These are phyloP conservation scores for Malacoctenus gilli DNA, from an alignment of 2,797 vertebrate species.

Conservation along the genomic window DNA sequence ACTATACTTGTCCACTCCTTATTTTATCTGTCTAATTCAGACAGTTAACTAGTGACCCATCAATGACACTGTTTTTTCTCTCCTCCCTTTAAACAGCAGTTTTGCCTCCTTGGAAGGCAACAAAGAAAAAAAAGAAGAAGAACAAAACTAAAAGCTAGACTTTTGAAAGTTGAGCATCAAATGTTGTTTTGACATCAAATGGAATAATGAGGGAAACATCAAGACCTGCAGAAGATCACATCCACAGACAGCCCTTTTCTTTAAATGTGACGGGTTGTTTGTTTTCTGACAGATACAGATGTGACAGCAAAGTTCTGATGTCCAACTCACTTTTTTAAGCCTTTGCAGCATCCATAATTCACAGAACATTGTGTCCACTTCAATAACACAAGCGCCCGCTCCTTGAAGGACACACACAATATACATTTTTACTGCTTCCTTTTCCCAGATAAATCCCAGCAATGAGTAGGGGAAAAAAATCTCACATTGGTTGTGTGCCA, in stretches of 20 bases:
- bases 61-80: conserved; percentile 32
- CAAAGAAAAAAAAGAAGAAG: conserved; percentile 35
- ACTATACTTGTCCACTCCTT: conserved; percentile 61
- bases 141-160: conserved; percentile 24
- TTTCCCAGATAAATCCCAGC: conserved; percentile 49
- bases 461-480: conserved; percentile 30
- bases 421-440: conserved; percentile 47
- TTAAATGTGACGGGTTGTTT: conserved; percentile 55
- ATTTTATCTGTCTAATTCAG: conserved; percentile 62
- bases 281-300: conserved; percentile 44
- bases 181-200: conserved; percentile 65
- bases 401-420: conserved; percentile 57
- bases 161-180: conserved; percentile 63
- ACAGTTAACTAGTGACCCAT: conserved; percentile 63
- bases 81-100: conserved; percentile 24
- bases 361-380: conserved; percentile 53
- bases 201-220: conserved; percentile 61
- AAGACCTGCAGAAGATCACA: conserved; percentile 50
- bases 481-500: conserved; percentile 36
- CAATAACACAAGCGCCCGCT: conserved; percentile 36
- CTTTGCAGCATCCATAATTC: conserved; percentile 45
- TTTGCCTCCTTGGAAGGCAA: conserved; percentile 41
- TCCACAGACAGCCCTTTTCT: conserved; percentile 29
- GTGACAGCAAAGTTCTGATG: conserved; percentile 38
- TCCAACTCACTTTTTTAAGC: conserved; percentile 42